Conservation (phyloP, 2,113 vertebrate species). For the Macroglossus sobrinus region DNA sequence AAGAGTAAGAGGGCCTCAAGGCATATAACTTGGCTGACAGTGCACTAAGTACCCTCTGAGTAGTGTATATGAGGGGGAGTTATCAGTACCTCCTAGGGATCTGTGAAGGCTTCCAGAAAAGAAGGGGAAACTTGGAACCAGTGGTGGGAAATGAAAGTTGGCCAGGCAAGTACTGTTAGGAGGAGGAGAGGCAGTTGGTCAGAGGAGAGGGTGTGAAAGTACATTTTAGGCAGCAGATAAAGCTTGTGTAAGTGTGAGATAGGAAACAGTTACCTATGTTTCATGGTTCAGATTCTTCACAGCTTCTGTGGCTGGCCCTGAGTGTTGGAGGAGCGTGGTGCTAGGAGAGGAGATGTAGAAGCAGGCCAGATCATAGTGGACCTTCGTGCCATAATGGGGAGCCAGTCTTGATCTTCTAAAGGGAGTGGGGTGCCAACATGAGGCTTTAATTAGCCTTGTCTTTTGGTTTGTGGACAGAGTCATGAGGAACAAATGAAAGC, state of each 20-base stretch:
- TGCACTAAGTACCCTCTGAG: background rate
- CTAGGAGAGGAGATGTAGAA: background rate
- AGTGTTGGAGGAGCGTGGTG: background rate
- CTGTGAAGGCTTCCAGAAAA: background rate
- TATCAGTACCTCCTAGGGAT: background rate
- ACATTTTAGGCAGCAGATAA: background rate
- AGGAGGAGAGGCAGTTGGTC: background rate
- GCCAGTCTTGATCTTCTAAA: background rate
- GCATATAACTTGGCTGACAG: background rate
- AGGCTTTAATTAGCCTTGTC: conserved; percentile 6
- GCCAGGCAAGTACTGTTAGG: background rate
- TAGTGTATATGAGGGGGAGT: background rate
- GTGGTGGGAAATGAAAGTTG: background rate
- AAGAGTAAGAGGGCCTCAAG: background rate
- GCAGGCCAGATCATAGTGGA: background rate
- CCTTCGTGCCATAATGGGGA: background rate
- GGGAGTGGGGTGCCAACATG: background rate
- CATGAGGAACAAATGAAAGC: background rate
- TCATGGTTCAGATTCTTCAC: background rate
- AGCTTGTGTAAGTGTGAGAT: background rate
- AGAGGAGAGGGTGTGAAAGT: background rate
- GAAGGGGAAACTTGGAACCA: background rate
- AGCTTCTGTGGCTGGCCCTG: background rate
- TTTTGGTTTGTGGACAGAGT: background rate
- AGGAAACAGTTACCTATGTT: background rate